A percentile compares a stretch with the other conserved stretches of the same genome.
These are phyloP conservation scores for Trichonephila inaurata DNA, from an alignment of 1,140 invertebrate species.

Conservation along the genomic window DNA sequence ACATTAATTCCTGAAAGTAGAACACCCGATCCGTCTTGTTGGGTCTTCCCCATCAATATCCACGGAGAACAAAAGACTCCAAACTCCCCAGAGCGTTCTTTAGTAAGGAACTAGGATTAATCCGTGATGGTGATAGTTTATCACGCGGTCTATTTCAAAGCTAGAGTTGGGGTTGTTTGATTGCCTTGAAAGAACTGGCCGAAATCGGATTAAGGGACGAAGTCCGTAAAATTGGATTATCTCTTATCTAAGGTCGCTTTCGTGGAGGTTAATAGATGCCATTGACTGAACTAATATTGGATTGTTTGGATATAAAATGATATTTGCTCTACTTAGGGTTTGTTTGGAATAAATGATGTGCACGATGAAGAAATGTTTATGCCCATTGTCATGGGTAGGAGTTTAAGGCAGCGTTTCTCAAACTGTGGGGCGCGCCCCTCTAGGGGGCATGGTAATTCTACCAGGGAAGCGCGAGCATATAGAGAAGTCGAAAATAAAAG, in stretches of 20 bases:
- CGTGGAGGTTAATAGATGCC: not conserved
- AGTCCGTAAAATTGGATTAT: constrained; percentile 17
- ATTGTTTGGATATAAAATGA: not conserved
- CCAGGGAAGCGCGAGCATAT: too few species aligned
- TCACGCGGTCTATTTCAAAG: not conserved
- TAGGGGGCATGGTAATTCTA: too few species aligned
- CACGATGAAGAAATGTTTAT: too few species aligned
- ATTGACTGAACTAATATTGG: not conserved
- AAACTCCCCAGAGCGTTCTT: not conserved
- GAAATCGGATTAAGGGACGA: not conserved
- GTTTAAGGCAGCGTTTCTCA: too few species aligned
- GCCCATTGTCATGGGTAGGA: too few species aligned
- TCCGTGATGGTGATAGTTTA: constrained; percentile 3
- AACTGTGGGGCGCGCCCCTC: too few species aligned
- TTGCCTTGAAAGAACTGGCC: not conserved
- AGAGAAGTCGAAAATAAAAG: too few species aligned
- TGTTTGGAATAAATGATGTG: too few species aligned
- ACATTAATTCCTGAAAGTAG: not conserved
- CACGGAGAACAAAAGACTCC: not conserved
- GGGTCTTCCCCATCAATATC: not conserved
- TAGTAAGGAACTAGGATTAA: not conserved
- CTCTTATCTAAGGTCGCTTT: not conserved
- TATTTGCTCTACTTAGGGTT: too few species aligned
- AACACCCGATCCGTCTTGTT: not conserved
- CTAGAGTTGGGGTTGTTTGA: not conserved